Conservation (phyloP, 2,797 vertebrate genomes). For the Sebastes steindachneri region DNA sequence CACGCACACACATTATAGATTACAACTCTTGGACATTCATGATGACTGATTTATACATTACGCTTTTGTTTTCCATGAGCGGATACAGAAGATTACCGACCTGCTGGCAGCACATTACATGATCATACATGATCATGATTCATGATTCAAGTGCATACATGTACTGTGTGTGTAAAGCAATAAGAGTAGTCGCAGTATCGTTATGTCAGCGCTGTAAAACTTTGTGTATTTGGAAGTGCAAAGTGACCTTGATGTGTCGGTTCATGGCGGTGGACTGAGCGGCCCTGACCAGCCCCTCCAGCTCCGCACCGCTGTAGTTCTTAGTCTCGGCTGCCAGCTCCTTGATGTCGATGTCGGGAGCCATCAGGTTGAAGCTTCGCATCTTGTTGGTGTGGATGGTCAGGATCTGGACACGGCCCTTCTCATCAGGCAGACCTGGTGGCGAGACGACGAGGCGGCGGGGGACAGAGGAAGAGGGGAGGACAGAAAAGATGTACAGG, state of each 20-base stretch:
- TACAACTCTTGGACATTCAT: too few relatives aligned
- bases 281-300: conserved; percentile 95
- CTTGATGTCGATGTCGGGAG: conserved; percentile 85
- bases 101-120: too few relatives aligned
- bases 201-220: too few relatives aligned
- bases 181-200: too few relatives aligned
- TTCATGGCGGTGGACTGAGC: conserved; percentile 99
- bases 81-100: too few relatives aligned
- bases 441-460: background rate
- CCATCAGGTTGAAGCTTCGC: conserved; percentile 89
- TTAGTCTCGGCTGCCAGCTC: conserved; percentile 94
- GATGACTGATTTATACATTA: too few relatives aligned
- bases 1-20: too few relatives aligned
- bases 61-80: too few relatives aligned
- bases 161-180: too few relatives aligned
- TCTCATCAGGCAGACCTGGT: conserved; percentile 94
- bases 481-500: background rate
- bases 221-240: background rate
- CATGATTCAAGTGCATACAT: too few relatives aligned
- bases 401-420: conserved; percentile 95
- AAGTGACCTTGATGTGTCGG: conserved; percentile 94
- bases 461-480: background rate
- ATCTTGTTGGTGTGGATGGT: conserved; percentile 96
- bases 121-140: too few relatives aligned
- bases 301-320: conserved; percentile 97